These are phyloP conservation scores for Samia ricini DNA, from an alignment of 1,140 invertebrate species.

Conservation along the genomic window DNA sequence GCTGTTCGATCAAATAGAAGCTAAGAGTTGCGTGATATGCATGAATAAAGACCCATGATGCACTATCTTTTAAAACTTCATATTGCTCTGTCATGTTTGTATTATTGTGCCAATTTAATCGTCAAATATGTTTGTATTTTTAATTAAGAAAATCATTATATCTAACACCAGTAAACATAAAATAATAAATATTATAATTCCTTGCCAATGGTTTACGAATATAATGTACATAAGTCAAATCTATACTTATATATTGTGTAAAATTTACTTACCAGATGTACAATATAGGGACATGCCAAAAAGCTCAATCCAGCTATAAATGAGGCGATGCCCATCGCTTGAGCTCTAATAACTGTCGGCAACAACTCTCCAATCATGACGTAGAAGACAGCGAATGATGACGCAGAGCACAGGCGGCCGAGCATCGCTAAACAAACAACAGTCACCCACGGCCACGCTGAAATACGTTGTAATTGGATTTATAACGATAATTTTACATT, in stretches of 20 bases:
- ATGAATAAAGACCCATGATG: too few species aligned
- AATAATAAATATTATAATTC: too few species aligned
- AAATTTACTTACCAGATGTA: constrained; percentile 78
- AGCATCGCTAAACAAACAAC: constrained; percentile 81
- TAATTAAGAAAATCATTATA: too few species aligned
- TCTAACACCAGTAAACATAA: too few species aligned
- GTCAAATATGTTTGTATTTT: too few species aligned
- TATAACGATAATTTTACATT: not conserved
- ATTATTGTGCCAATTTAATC: too few species aligned
- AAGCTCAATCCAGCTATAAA: constrained; percentile 82
- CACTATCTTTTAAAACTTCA: too few species aligned
- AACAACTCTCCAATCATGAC: constrained; percentile 83
- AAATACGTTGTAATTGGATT: not conserved
- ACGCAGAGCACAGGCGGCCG: constrained; percentile 81
- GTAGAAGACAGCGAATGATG: constrained; percentile 83
- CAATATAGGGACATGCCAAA: constrained; percentile 83
- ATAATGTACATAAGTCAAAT: too few species aligned
- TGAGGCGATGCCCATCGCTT: constrained; percentile 84
- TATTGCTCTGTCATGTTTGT: too few species aligned
- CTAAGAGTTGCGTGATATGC: too few species aligned
- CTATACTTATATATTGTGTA: not conserved
- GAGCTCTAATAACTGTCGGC: constrained; percentile 81
- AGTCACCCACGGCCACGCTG: constrained; percentile 81
- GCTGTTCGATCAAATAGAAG: too few species aligned
- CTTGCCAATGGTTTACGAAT: too few species aligned